A percentile compares a stretch with the other conserved stretches of the same genome.
phyloP scores from a whole-genome alignment of 2,888 invertebrate species.

The Slavum lentiscoides region DNA sequence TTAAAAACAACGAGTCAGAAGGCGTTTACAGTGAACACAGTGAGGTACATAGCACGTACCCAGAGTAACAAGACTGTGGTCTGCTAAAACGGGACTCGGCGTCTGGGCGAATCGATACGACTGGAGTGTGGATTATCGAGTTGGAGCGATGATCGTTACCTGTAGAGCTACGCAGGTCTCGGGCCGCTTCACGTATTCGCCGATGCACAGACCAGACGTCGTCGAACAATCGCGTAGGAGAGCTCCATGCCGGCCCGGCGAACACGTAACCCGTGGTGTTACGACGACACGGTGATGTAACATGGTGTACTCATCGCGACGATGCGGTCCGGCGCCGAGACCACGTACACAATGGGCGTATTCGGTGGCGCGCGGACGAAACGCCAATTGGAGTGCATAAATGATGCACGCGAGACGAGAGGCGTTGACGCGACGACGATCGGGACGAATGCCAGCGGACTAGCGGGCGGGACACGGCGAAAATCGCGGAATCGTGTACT shows the following conservation, averaged over 20 bases:
- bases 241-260: constrained; percentile 27
- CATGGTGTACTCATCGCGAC: background rate
- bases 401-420: background rate
- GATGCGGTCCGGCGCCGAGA: no score
- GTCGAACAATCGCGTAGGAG: constrained; percentile 7
- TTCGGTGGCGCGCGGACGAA: background rate
- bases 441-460: no score
- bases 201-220: background rate
- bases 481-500: background rate
- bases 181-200: constrained; percentile 16
- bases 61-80: no score
- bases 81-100: no score
- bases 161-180: background rate
- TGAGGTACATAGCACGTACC: no score
- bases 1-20: no score
- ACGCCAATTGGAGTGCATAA: constrained; percentile 4
- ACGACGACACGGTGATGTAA: background rate
- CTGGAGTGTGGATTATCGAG: no score
- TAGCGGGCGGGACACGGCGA: background rate
- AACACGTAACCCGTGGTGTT: constrained; percentile 21
- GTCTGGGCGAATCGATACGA: no score
- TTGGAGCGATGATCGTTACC: background rate
- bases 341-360: background rate
- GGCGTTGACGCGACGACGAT: background rate
- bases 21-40: no score